Conservation (phyloP, 2,888 invertebrate genomes). For the Sinelater perroti region DNA sequence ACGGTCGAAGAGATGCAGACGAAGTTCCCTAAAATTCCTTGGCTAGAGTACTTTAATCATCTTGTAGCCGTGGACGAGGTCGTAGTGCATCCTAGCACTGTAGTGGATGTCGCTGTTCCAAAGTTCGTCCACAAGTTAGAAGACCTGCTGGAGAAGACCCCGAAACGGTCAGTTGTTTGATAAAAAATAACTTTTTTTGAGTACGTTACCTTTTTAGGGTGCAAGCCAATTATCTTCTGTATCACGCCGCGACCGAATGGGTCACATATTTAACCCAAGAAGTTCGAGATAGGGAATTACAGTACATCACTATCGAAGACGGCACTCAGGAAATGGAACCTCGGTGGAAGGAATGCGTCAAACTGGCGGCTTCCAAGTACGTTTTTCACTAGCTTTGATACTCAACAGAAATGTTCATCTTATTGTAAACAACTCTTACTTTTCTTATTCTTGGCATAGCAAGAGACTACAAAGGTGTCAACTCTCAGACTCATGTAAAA, state of each 20-base stretch:
- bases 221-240: constrained; percentile 65
- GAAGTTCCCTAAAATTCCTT: constrained; percentile 79
- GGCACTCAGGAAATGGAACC: neutral
- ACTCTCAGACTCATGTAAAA: too few relatives aligned
- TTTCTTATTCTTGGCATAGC: too few relatives aligned
- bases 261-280: constrained; percentile 36
- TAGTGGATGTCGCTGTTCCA: constrained; percentile 86
- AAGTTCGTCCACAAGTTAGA: constrained; percentile 79
- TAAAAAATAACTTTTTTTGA: constrained; percentile 9
- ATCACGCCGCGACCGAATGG: constrained; percentile 60
- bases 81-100: constrained; percentile 71
- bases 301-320: neutral
- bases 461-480: too few relatives aligned
- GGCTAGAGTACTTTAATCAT: constrained; percentile 85
- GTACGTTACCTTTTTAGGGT: constrained; percentile 47
- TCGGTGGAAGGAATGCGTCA: constrained; percentile 29
- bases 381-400: too few relatives aligned
- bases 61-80: constrained; percentile 72
- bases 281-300: constrained; percentile 16
- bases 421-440: too few relatives aligned
- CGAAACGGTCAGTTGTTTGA: too few relatives aligned
- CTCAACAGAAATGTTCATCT: too few relatives aligned
- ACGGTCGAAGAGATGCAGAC: constrained; percentile 77
- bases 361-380: constrained; percentile 14
- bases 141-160: constrained; percentile 64